Evolutionary conservation across 2,113 vertebrate genomes (phyloP).

Genomic region (Chaetops frenatus): DNA sequence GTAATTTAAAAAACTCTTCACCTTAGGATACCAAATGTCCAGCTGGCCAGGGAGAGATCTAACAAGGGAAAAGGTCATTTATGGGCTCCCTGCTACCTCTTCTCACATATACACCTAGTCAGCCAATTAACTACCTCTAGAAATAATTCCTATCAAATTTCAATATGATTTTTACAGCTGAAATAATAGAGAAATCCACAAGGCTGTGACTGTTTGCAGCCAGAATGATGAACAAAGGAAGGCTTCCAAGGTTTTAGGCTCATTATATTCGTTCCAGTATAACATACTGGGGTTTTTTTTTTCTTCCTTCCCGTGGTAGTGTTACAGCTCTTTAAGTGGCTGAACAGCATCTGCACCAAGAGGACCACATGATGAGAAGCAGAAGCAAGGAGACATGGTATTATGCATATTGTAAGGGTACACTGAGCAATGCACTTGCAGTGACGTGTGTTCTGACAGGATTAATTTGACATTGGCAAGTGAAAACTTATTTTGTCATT

Average conservation of each 20-base stretch:
- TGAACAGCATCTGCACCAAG: slow-evolving; percentile 37
- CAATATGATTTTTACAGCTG: slow-evolving; percentile 7
- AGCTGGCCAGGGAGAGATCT: slow-evolving; percentile 21
- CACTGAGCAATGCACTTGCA: background rate
- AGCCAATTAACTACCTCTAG: background rate
- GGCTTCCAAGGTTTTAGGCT: slow-evolving; percentile 5
- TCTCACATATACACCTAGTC: background rate
- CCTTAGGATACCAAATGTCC: background rate
- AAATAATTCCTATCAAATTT: slow-evolving; percentile 24
- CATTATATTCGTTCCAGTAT: background rate
- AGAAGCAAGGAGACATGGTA: background rate
- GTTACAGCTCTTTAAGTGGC: slow-evolving; percentile 32
- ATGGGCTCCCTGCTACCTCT: slow-evolving; percentile 5
- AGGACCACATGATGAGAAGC: slow-evolving; percentile 46
- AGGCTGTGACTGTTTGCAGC: background rate
- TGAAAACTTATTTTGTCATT: slow-evolving; percentile 54
- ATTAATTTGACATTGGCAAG: slow-evolving; percentile 49
- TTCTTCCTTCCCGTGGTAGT: background rate
- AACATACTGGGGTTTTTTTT: background rate
- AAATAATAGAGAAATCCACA: background rate
- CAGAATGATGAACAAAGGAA: background rate
- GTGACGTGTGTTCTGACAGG: slow-evolving; percentile 14
- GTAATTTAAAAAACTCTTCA: background rate
- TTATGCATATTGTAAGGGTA: background rate
- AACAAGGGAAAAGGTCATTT: slow-evolving; percentile 40